Evolutionary conservation across 2,797 vertebrate species (phyloP).

Genomic region (Anguilla megastoma): DNA sequence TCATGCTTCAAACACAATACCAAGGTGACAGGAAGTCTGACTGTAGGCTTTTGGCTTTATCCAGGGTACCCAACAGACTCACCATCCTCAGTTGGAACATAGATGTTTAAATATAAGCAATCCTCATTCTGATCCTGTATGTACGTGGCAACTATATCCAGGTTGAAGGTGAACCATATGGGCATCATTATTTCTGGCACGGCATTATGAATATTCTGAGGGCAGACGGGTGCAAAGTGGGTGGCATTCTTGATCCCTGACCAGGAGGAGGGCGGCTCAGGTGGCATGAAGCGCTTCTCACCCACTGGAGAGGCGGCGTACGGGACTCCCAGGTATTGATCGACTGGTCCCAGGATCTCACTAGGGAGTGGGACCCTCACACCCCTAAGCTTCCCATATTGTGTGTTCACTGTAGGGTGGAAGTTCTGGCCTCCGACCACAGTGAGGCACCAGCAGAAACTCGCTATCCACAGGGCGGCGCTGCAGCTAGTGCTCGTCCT

Average conservation of each 20-base stretch:
- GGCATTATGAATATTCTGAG: constrained; percentile 99
- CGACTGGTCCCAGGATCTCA: constrained; percentile 96
- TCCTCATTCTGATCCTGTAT: constrained; percentile 99
- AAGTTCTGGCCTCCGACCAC: constrained; percentile 81
- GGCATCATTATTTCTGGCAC: constrained; percentile 99
- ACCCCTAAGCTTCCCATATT: constrained; percentile 95
- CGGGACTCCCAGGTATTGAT: constrained; percentile 95
- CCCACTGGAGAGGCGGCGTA: constrained; percentile 89
- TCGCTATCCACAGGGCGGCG: constrained; percentile 84
- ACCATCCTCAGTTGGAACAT: constrained; percentile 99
- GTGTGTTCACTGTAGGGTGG: constrained; percentile 94
- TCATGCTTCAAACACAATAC: constrained; percentile 83
- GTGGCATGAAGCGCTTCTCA: constrained; percentile 96
- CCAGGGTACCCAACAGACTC: constrained; percentile 82
- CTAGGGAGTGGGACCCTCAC: constrained; percentile 90
- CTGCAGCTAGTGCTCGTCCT: constrained; percentile 48
- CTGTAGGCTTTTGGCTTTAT: constrained; percentile 31
- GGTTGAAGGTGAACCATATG: constrained; percentile 98
- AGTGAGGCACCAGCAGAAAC: constrained; percentile 77
- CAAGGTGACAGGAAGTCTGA: constrained; percentile 64
- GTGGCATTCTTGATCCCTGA: constrained; percentile 97
- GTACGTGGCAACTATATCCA: constrained; percentile 98
- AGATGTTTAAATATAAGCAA: constrained; percentile 98
- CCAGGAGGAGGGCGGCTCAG: constrained; percentile 94
- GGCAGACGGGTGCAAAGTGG: constrained; percentile 96